Percentiles rank a stretch among this genome's conserved stretches.
Evolutionary conservation across 2,113 vertebrate species (phyloP).

Genomic region (Jaculus jaculus): DNA sequence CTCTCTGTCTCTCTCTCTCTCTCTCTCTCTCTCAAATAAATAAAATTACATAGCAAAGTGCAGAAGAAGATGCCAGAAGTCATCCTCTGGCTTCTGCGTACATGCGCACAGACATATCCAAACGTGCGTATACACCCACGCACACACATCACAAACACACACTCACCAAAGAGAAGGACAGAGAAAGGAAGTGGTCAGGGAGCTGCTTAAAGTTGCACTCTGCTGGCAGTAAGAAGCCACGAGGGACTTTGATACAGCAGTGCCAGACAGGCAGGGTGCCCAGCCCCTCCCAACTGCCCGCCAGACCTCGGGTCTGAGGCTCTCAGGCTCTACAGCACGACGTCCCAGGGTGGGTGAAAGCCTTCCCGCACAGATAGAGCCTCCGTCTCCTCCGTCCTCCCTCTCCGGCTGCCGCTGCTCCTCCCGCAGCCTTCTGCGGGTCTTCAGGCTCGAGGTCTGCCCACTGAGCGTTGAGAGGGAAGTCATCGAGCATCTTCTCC

Average conservation of each 20-base stretch:
- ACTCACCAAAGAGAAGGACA: too few relatives aligned
- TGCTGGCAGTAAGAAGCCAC: neutral
- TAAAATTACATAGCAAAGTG: too few relatives aligned
- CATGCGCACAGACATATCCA: too few relatives aligned
- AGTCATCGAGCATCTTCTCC: constrained; percentile 76
- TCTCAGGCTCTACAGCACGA: neutral
- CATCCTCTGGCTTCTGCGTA: too few relatives aligned
- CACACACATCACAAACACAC: too few relatives aligned
- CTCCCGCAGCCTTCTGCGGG: constrained; percentile 59
- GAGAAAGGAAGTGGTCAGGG: neutral
- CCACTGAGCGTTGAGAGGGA: constrained; percentile 50
- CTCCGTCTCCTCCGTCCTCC: neutral
- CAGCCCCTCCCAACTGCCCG: too few relatives aligned
- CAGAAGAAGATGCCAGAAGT: too few relatives aligned
- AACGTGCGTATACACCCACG: too few relatives aligned
- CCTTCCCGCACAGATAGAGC: neutral
- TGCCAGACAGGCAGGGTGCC: accelerated
- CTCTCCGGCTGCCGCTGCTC: neutral
- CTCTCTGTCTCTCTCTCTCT: too few relatives aligned
- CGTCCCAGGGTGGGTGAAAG: neutral
- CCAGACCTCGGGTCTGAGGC: too few relatives aligned
- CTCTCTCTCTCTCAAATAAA: too few relatives aligned
- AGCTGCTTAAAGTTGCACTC: neutral
- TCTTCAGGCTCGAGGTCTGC: constrained; percentile 66
- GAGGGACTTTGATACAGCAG: neutral